These are phyloP conservation scores for Urocolius indicus DNA, from an alignment of 2,113 vertebrate species.

Conservation along the genomic window DNA sequence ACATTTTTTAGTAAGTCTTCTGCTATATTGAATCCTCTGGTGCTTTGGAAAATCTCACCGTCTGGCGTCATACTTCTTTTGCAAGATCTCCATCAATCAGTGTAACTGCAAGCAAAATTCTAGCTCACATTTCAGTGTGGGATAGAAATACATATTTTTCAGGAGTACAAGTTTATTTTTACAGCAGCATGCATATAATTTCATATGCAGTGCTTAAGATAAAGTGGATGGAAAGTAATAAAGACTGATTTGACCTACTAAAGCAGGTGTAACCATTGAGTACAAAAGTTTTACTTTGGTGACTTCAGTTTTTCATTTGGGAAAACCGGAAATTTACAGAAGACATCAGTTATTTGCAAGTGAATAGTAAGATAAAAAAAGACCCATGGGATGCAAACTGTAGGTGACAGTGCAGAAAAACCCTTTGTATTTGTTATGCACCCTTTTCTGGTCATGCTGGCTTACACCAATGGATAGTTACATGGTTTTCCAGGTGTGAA, in stretches of 20 bases:
- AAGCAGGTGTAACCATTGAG: neutral
- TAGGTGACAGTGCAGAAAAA: neutral
- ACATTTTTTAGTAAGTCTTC: neutral
- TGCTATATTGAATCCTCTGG: constrained; percentile 1
- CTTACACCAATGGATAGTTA: neutral
- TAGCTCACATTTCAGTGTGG: neutral
- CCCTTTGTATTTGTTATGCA: neutral
- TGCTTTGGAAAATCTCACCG: constrained; percentile 1
- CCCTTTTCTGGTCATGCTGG: neutral
- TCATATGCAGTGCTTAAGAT: neutral
- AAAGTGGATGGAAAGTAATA: neutral
- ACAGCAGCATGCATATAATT: neutral
- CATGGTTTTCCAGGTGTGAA: neutral
- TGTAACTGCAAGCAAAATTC: neutral
- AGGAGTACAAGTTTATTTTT: neutral
- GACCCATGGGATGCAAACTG: neutral
- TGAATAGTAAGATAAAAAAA: neutral
- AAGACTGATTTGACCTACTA: neutral
- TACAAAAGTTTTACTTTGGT: neutral
- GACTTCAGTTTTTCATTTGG: neutral
- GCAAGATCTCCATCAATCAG: neutral
- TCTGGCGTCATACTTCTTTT: neutral
- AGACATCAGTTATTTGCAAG: neutral
- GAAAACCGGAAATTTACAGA: neutral
- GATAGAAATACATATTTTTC: neutral